Evolutionary conservation across 2,888 invertebrate species (phyloP).

Genomic region (Drosophila macrospina): DNA sequence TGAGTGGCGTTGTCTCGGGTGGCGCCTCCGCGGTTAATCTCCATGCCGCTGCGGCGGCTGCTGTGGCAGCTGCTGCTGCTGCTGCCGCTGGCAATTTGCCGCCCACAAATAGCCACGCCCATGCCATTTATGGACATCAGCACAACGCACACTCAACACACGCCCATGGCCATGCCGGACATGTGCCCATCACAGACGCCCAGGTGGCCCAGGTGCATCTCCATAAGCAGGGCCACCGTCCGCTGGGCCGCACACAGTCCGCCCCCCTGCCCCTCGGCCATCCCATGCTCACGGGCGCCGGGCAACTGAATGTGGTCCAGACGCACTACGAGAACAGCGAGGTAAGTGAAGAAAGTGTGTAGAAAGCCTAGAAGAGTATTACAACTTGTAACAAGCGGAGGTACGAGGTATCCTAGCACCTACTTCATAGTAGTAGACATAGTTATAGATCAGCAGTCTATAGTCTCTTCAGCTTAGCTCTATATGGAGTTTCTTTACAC

Average conservation of each 20-base stretch:
- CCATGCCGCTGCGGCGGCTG: conserved; percentile 57
- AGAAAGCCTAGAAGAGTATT: no score
- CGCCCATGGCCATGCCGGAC: conserved; percentile 37
- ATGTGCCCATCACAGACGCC: conserved; percentile 88
- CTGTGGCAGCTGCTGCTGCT: conserved; percentile 55
- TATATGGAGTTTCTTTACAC: no score
- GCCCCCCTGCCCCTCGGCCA: conserved; percentile 96
- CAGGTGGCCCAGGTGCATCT: conserved; percentile 89
- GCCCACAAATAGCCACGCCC: conserved; percentile 71
- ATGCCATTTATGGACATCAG: conserved; percentile 42
- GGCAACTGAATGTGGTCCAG: conserved; percentile 84
- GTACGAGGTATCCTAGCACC: no score
- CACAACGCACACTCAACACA: conserved; percentile 24
- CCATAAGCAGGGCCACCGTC: conserved; percentile 90
- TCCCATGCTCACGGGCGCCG: conserved; percentile 89
- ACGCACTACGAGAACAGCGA: conserved; percentile 86
- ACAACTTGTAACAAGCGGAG: no score
- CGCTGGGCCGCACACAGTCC: conserved; percentile 96
- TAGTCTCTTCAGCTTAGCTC: no score
- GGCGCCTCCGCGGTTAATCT: conserved; percentile 44
- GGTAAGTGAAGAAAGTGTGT: conserved; percentile 54
- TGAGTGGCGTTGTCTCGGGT: conserved; percentile 30
- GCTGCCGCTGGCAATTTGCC: conserved; percentile 84
- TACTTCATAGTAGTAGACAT: no score
- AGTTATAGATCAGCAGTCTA: no score